Conservation (phyloP, 2,888 invertebrate genomes). For the Drosophila lacicola region DNA sequence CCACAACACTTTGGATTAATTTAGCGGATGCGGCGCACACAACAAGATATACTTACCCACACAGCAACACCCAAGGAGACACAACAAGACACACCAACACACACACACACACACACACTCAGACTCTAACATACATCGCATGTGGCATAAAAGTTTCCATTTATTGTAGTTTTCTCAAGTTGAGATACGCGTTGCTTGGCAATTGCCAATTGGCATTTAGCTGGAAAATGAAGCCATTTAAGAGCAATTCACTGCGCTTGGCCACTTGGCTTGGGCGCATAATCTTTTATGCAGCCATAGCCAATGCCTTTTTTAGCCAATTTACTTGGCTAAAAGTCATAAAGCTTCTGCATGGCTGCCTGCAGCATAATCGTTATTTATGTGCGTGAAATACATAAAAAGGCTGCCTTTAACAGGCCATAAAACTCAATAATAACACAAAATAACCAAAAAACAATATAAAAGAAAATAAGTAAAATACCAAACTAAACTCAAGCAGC, state of each 20-base stretch:
- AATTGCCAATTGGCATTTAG: constrained; percentile 64
- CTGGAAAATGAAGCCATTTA: constrained; percentile 74
- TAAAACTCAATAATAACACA: constrained; percentile 47
- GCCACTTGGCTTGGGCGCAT: constrained; percentile 37
- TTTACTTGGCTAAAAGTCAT: constrained; percentile 67
- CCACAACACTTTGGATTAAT: constrained; percentile 70
- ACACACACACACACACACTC: constrained; percentile 4
- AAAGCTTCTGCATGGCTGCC: constrained; percentile 61
- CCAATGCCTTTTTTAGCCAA: constrained; percentile 48
- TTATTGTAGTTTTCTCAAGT: constrained; percentile 41
- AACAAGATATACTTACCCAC: constrained; percentile 9
- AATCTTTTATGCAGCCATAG: constrained; percentile 52
- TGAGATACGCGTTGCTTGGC: constrained; percentile 39
- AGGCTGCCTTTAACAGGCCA: constrained; percentile 66
- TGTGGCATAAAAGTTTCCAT: constrained; percentile 51
- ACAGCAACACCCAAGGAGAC: too few species aligned
- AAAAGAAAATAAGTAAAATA: not conserved
- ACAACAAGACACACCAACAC: not conserved
- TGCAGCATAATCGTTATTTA: constrained; percentile 73
- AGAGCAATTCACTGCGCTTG: constrained; percentile 29
- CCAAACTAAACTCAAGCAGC: constrained; percentile 6
- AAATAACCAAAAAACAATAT: not conserved
- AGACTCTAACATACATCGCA: not conserved
- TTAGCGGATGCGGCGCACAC: constrained; percentile 61
- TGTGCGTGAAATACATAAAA: constrained; percentile 79